phyloP scores from a whole-genome alignment of 2,888 invertebrate species.

The Icerya purchasi region DNA sequence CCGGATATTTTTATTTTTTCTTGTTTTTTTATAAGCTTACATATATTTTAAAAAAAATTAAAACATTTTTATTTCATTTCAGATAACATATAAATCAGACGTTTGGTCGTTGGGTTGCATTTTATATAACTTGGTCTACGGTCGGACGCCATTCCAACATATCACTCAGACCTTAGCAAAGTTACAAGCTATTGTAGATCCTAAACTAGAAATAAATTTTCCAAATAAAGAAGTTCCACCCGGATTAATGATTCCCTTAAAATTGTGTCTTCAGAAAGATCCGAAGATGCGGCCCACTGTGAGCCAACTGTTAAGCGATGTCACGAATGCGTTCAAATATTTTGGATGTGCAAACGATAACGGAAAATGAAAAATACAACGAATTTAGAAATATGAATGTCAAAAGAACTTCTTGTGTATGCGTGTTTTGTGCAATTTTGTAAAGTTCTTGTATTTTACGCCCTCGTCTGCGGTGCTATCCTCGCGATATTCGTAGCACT shows the following conservation, averaged over 20 bases:
- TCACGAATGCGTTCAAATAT: neutral
- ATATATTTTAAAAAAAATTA: neutral
- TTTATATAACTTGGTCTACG: constrained; percentile 76
- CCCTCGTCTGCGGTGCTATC: no score
- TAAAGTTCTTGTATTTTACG: no score
- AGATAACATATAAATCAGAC: constrained; percentile 81
- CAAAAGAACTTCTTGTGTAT: no score
- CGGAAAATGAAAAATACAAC: no score
- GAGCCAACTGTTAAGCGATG: constrained; percentile 36
- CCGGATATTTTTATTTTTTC: no score
- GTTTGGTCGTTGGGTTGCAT: constrained; percentile 97
- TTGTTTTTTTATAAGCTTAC: constrained; percentile 4
- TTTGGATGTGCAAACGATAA: neutral
- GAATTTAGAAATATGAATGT: no score
- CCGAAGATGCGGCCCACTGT: constrained; percentile 51
- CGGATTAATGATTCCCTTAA: constrained; percentile 38
- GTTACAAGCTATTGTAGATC: constrained; percentile 53
- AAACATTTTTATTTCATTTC: neutral
- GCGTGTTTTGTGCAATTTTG: no score
- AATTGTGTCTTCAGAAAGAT: constrained; percentile 50
- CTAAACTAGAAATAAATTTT: constrained; percentile 49
- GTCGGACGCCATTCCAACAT: constrained; percentile 74
- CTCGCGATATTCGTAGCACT: no score
- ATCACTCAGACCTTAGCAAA: constrained; percentile 48
- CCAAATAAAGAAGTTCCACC: constrained; percentile 34